A percentile compares a stretch with the other conserved stretches of the same genome.
Evolutionary conservation across 2,888 invertebrate species (phyloP).

Genomic region (Tipula lateralis): DNA sequence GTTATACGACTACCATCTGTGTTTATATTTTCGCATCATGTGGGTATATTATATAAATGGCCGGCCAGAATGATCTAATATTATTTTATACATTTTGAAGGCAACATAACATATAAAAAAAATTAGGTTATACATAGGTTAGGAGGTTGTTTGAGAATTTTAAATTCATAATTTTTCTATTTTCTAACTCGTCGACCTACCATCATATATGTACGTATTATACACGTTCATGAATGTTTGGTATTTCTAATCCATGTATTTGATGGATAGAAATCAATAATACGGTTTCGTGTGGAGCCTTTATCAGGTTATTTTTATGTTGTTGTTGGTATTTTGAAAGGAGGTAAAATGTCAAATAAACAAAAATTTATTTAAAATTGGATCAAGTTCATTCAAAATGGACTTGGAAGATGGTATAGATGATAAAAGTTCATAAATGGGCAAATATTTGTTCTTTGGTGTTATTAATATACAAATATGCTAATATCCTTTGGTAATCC

Average conservation of each 20-base stretch:
- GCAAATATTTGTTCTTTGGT: too few species aligned
- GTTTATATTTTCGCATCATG: too few species aligned
- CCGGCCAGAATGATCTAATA: neutral
- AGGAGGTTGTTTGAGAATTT: neutral
- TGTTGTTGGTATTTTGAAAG: neutral
- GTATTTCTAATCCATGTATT: neutral
- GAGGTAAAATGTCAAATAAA: conserved; percentile 11
- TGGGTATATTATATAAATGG: neutral
- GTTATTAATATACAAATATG: too few species aligned
- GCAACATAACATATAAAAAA: neutral
- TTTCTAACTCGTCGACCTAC: neutral
- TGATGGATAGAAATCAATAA: neutral
- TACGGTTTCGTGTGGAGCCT: neutral
- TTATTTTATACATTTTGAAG: neutral
- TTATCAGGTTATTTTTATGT: neutral
- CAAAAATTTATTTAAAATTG: neutral
- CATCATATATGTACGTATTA: neutral
- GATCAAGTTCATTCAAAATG: neutral
- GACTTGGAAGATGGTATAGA: neutral
- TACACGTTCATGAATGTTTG: neutral
- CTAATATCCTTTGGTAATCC: too few species aligned
- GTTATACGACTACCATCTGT: too few species aligned
- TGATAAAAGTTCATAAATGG: too few species aligned
- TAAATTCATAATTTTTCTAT: neutral
- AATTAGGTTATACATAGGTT: neutral